phyloP scores from a whole-genome alignment of 1,140 invertebrate species.

The Drosophila elegans region DNA sequence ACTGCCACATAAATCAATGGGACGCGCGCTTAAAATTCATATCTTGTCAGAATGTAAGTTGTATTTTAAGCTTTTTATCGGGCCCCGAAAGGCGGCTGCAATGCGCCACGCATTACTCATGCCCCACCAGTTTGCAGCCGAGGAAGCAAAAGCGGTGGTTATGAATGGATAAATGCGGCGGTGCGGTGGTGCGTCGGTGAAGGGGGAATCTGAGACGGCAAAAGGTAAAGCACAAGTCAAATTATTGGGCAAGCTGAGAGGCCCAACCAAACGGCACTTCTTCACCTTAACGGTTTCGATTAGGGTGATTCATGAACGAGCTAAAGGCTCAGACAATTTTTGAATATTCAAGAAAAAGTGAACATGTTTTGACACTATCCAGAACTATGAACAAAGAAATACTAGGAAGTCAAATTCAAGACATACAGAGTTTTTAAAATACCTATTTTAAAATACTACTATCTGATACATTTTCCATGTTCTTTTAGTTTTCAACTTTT shows the following conservation, averaged over 20 bases:
- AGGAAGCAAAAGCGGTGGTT: constrained; percentile 33
- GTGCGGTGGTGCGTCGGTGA: neutral
- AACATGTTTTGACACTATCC: too few species aligned
- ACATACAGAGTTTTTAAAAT: too few species aligned
- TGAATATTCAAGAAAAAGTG: too few species aligned
- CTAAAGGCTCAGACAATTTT: neutral
- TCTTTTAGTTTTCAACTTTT: too few species aligned
- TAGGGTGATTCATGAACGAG: constrained; percentile 28
- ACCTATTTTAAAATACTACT: too few species aligned
- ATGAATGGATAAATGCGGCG: constrained; percentile 48
- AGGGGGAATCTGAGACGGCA: constrained; percentile 6
- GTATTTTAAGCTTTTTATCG: constrained; percentile 83
- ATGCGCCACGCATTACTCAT: constrained; percentile 72
- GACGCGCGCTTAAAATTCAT: constrained; percentile 77
- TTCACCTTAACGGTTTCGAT: constrained; percentile 8
- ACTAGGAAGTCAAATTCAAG: too few species aligned
- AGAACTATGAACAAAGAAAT: too few species aligned
- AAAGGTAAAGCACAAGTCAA: constrained; percentile 40
- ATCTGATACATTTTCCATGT: too few species aligned
- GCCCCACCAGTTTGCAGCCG: constrained; percentile 33
- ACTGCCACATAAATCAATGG: constrained; percentile 67
- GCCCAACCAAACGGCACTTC: neutral
- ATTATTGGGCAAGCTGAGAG: constrained; percentile 33
- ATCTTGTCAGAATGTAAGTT: constrained; percentile 80
- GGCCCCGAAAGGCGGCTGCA: constrained; percentile 66